phyloP scores from a whole-genome alignment of 2,113 vertebrate genomes.

The Anser brachyrhynchus region DNA sequence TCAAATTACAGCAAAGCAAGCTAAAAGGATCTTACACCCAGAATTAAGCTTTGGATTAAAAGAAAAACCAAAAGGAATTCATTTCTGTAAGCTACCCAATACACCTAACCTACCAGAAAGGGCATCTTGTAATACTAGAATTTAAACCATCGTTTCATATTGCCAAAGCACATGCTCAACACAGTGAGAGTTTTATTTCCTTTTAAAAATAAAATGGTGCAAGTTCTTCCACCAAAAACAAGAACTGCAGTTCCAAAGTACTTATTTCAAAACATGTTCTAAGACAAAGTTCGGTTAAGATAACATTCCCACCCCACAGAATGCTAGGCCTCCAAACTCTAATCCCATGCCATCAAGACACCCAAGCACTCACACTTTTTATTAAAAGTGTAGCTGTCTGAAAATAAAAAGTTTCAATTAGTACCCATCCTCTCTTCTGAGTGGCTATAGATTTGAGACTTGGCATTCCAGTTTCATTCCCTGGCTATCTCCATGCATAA shows the following conservation, averaged over 20 bases:
- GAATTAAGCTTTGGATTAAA: neutral
- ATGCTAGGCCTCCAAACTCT: neutral
- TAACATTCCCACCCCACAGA: constrained; percentile 29
- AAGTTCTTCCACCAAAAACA: constrained; percentile 46
- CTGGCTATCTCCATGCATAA: neutral
- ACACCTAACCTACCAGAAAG: neutral
- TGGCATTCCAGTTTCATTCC: neutral
- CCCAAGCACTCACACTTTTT: neutral
- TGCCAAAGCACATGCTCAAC: neutral
- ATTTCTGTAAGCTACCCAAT: constrained; percentile 8
- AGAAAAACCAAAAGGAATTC: neutral
- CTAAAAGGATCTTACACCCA: neutral
- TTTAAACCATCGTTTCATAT: neutral
- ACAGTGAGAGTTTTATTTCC: neutral
- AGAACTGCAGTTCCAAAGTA: neutral
- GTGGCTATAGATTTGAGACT: neutral
- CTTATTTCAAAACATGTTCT: neutral
- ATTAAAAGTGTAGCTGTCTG: neutral
- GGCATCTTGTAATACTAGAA: neutral
- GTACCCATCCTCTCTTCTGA: neutral
- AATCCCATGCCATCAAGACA: neutral
- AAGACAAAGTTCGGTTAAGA: constrained; percentile 22
- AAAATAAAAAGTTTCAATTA: neutral
- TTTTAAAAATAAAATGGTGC: constrained; percentile 17
- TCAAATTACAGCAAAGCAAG: constrained; percentile 2